Base-by-base conservation (phyloP, 2,113 vertebrate species). In the Pseudolaguvia tuberculata region DNA sequence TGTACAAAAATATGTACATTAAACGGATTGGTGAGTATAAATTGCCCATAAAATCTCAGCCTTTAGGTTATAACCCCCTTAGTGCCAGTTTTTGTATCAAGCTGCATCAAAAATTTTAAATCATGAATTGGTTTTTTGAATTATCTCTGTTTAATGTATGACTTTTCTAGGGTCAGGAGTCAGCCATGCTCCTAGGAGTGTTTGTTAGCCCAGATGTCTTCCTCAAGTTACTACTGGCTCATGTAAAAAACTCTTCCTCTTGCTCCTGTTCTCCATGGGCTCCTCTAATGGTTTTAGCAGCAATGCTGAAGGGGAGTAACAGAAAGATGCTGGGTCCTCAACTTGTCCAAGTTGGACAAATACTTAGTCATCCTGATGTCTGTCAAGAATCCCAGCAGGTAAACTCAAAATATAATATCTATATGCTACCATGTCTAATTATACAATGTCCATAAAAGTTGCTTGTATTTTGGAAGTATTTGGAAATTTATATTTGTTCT, bases 151-250 rank as follows among this genome's bases (percentile, higher is more conserved):
- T 5, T 42, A 9, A 42, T 9, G 39, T 42, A 42, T 42, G 39
- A 42, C 39, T 42, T 42, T 42, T 42, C 75, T 1, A 98, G 96
- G 88, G 93, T 80, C 67, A 87, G 65, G 89, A 88, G 78, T 92
- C 93, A 0, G 94, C 95, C 0, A 90, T 93, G 84, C 84, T 96
- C 52, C 78, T 97, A 7, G 97, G 96, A 20, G 89, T 70, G 0
- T 99, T 99, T 73, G 94, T 98, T 61, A 91, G 78, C 82, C 93
- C 95, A 0, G 92, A 90, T 1, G 94, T 94, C 25, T 93, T 91
- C 8, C 85, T 98, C 85, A 95, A 90, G 82, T 86, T 99, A 78
- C 84, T 94, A 63, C 79, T 93, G 77, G 74, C 90, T 0, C 86
- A 89, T 9, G 86, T 96, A 77, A 86, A 73, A 53, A 86, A 85